Evolutionary conservation across 1,140 invertebrate genomes (phyloP), one percentile per base, ranked within the genome.

Genomic region (Plectus sambesii): DNA sequence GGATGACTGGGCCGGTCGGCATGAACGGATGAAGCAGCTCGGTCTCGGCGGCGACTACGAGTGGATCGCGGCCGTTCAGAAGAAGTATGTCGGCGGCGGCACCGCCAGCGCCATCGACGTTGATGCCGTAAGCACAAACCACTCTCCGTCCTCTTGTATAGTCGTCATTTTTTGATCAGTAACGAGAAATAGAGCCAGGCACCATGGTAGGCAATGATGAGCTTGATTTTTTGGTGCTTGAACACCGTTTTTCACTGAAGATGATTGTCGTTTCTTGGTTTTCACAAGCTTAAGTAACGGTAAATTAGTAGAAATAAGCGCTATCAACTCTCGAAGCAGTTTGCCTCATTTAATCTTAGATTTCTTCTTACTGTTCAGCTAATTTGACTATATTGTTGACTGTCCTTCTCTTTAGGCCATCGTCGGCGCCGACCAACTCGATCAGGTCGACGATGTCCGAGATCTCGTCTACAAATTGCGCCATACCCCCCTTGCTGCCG

Each of bases 401-500:
- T n/a, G n/a, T n/a, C n/a, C n/a, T n/a, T n/a, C n/a, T n/a, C 12
- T 33, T 33, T 33, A 33, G 30, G 30, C 64, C 4, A 47, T 50
- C 6, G 52, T 51, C 44, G 40, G 61, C 6, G 48, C 59, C 17
- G 49, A 56, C 29, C 49, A 61, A 22, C 36, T 46, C 19, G 64
- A 66, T 39, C 63, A 66, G 27, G 22, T 65, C 6, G 42, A 49
- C 17, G 63, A 66, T 42, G 39, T 68, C 22, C 40, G 61, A 4
- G 61, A 66, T n/a, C 40, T 66, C 2, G 30, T 62, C 17, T 67
- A 67, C 40, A 66, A 65, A 44, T 72, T 87, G 15, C 70, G 86
- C 53, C 67, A 79, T 42, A 81, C 79, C 9, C 72, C 77, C 29
- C 79, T 81, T 60, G 78, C 84, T 1, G 66, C 73, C 0, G 79